phyloP scores from a whole-genome alignment of 2,888 invertebrate genomes.

The Drosophila rellima region DNA sequence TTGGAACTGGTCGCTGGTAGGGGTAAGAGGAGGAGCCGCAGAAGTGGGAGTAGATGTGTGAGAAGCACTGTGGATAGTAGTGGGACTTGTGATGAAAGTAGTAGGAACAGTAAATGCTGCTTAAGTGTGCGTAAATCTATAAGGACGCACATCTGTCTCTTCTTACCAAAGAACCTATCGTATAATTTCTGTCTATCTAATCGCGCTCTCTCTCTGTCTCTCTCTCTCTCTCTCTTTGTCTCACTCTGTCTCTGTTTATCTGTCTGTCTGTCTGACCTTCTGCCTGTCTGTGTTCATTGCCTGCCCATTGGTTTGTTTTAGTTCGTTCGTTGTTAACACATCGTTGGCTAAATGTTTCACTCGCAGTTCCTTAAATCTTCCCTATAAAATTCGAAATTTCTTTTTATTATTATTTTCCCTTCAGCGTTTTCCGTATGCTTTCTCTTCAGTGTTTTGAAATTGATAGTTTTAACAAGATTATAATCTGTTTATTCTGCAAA shows the following conservation, averaged over 20 bases:
- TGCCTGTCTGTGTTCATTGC: slow-evolving; percentile 32
- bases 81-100: slow-evolving; percentile 1
- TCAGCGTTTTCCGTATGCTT: slow-evolving; percentile 21
- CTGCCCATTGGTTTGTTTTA: slow-evolving; percentile 33
- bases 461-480: slow-evolving; percentile 68
- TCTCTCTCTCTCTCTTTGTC: slow-evolving; percentile 11
- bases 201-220: slow-evolving; percentile 19
- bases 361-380: slow-evolving; percentile 48
- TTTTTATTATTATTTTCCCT: slow-evolving; percentile 18
- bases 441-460: slow-evolving; percentile 45
- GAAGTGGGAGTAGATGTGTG: background rate
- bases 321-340: slow-evolving; percentile 59
- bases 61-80: background rate
- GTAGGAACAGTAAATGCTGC: slow-evolving; percentile 62
- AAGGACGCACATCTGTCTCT: slow-evolving; percentile 46
- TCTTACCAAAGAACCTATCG: slow-evolving; percentile 37
- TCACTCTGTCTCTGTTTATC: slow-evolving; percentile 16
- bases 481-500: slow-evolving; percentile 68
- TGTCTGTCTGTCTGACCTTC: slow-evolving; percentile 28
- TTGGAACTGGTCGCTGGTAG: slow-evolving; percentile 22
- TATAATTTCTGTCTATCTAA: slow-evolving; percentile 46
- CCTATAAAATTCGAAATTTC: slow-evolving; percentile 12
- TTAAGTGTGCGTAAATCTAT: slow-evolving; percentile 74
- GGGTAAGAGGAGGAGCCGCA: background rate
- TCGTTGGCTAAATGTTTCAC: slow-evolving; percentile 48